Evolutionary conservation across 2,888 invertebrate genomes (phyloP), one percentile per base, ranked within the genome.

Genomic region (Brachyopa scutellaris): DNA sequence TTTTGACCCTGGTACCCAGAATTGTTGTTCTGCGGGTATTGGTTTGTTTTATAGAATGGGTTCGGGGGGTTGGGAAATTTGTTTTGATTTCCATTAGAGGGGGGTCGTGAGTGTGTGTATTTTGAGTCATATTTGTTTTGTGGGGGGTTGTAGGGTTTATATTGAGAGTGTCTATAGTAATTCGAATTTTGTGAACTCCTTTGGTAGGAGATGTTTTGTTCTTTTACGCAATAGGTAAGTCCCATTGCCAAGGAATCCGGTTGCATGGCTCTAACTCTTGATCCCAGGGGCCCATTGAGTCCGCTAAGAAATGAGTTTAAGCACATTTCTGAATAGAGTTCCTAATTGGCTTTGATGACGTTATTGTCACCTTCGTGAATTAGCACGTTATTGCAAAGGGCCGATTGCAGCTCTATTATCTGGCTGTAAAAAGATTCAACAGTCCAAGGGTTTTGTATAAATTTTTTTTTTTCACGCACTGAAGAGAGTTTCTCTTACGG

Each of bases 211-310:
- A 42, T 62, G 19, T 31, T 62, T 19, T 40, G 59, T 8, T 59
- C 29, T 26, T 42, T 62, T 2, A 51, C 53, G 19, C 55, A 57
- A 19, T n/a, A 57, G 1, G 69, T 31, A 13, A 59, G 26, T 8
- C 57, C 69, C 19, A 17, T 47, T 13, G 59, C 59, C 11, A 51
- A 55, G 9, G 84, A 74, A 6, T 66, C 51, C 7, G 84, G 85
- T 55, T 64, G 79, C 83, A 84, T 85, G 19, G 85, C 74, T 38
- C 85, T 80, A 15, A 86, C 84, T 3, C 72, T 84, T 23, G 85
- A 83, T 8, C 85, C 84, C 6, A 85, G 38, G 9, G 84, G 85
- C 74, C 84, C 85, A 19, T 70, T 85, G 6, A 85, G 53, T 2
- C 84, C 82, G 1, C 49, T 77, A 17, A 85, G 26, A 36, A 85